These are phyloP conservation scores for Trypoxylon attenuatum DNA, from an alignment of 2,888 invertebrate species.

Conservation along the genomic window DNA sequence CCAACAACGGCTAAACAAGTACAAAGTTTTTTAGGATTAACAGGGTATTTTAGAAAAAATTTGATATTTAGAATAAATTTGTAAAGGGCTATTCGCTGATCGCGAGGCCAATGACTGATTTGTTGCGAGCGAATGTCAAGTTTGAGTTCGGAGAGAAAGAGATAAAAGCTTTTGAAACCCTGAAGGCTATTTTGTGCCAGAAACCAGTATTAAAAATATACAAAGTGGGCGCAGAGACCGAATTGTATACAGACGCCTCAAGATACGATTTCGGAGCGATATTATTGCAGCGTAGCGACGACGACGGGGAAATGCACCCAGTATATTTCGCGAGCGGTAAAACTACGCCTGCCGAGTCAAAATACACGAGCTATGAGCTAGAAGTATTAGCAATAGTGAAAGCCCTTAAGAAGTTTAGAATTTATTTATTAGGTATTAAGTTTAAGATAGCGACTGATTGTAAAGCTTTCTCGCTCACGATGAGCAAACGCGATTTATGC, in stretches of 20 bases:
- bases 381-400: slow-evolving; percentile 1
- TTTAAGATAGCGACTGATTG: background rate
- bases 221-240: background rate
- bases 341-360: slow-evolving; percentile 1
- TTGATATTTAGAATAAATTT: no score
- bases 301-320: background rate
- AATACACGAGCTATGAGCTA: background rate
- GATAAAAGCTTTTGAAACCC: background rate
- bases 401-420: background rate
- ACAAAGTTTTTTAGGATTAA: no score
- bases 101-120: slow-evolving; percentile 5
- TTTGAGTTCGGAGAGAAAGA: background rate
- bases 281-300: background rate
- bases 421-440: background rate
- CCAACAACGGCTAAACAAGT: no score
- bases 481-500: slow-evolving; percentile 2
- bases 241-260: background rate
- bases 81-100: no score
- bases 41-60: no score
- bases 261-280: slow-evolving; percentile 8
- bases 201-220: slow-evolving; percentile 6
- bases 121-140: background rate
- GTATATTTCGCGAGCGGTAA: slow-evolving; percentile 7
- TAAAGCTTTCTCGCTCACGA: background rate
- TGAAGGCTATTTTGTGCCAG: slow-evolving; percentile 3